Evolutionary conservation across 2,113 vertebrate genomes (phyloP).

Genomic region (Axis porcinus): DNA sequence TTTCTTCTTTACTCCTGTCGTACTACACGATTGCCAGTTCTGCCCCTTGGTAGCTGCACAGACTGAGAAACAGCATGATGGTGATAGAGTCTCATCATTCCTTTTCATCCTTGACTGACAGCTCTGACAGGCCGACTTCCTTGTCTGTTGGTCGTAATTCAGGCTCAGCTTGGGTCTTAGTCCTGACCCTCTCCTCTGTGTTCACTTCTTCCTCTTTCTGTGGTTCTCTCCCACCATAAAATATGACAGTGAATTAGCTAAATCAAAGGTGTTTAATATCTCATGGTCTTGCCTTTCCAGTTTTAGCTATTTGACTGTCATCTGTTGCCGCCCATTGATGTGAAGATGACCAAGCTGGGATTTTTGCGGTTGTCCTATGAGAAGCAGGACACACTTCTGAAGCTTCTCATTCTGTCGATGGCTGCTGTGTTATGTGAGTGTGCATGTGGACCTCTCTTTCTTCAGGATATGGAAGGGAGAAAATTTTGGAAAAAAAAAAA

Average conservation of each 20-base stretch:
- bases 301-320: slow-evolving; percentile 76
- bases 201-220: not conserved
- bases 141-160: not conserved
- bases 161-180: not conserved
- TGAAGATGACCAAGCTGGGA: slow-evolving; percentile 95
- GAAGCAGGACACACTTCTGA: slow-evolving; percentile 99
- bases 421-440: slow-evolving; percentile 96
- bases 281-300: not conserved
- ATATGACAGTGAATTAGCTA: not conserved
- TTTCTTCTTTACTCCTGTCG: not conserved
- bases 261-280: not conserved
- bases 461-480: not conserved
- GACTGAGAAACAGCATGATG: not conserved
- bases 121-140: not conserved
- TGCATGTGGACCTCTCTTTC: not conserved
- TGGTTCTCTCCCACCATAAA: not conserved
- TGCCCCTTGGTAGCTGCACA: not conserved
- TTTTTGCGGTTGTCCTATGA: slow-evolving; percentile 98
- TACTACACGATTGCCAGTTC: not conserved
- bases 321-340: slow-evolving; percentile 65
- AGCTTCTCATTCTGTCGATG: slow-evolving; percentile 99
- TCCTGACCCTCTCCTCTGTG: not conserved
- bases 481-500: slow-evolving; percentile 8
- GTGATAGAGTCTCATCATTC: not conserved
- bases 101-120: not conserved